Base-by-base conservation (phyloP, 2,888 invertebrate species). In the Xestia rhomboidea region DNA sequence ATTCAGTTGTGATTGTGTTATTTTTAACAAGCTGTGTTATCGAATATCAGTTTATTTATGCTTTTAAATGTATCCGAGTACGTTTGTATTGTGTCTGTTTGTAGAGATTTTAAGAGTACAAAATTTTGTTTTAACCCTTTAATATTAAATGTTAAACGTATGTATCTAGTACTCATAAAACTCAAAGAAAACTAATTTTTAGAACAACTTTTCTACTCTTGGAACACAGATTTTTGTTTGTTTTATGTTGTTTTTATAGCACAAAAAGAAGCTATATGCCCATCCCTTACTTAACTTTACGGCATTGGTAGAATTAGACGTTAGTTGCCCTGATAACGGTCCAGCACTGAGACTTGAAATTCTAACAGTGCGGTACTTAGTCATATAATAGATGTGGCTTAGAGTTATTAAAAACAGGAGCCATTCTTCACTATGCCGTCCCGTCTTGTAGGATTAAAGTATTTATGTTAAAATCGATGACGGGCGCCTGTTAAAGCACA, bases 1-100 rank as follows among this genome's bases (percentile, higher is more conserved):
- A 76, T 63, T 51, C 7, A 64, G 15, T 70, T 68, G 8, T 66
- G 72, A 64, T 70, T 66, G 24, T 30, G 63, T 73, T 77, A 41
- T 68, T 76, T 76, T 63, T 27, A 34, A 18, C 7, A 64, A 49
- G 27, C 44, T 27, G 4, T 60, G 34, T 18, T 76, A 41, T 74
- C 27, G 49, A 41, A 24, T 63, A n/a, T 21, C 1, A 8, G 24
- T 21, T 54, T 7, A 46, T 38, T 78, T 78, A 8, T 64, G 21
- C 1, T 80, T 79, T 69, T 15, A 2, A 18, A 18, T 44, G 34
- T 11, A 8, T 41, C 10, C 41, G 1, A 41, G 11, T 41, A 41
- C 41, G 41, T 41, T 41, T 41, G 7, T 24, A n/a, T 13, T 0
- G 38, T 41, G 38, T 8, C 21, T 34, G 11, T 62, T 10, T 10